phyloP scores from a whole-genome alignment of 2,888 invertebrate genomes.

The Cryptocephalus primarius region DNA sequence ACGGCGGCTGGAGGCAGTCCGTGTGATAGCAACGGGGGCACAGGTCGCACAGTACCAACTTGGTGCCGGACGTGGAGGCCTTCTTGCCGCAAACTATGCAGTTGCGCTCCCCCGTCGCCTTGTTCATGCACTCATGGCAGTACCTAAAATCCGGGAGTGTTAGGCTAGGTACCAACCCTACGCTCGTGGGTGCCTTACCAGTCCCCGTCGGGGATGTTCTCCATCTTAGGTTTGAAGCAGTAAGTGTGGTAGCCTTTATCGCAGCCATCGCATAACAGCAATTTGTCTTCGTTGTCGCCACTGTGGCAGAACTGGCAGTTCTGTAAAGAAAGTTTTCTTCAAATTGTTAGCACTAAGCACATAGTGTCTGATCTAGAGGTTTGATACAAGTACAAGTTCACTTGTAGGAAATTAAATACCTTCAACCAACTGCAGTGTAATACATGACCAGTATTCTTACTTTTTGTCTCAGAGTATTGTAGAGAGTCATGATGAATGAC shows the following conservation, averaged over 20 bases:
- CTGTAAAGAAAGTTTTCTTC: slow-evolving; percentile 42
- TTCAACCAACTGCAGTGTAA: too few species aligned
- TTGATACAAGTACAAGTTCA: too few species aligned
- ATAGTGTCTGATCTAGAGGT: too few species aligned
- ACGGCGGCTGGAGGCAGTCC: slow-evolving; percentile 83
- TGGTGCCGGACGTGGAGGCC: slow-evolving; percentile 38
- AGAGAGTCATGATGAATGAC: too few species aligned
- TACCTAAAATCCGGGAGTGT: slow-evolving; percentile 52
- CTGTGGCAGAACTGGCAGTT: slow-evolving; percentile 95
- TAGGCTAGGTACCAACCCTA: too few species aligned
- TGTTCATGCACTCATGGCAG: slow-evolving; percentile 91
- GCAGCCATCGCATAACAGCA: slow-evolving; percentile 93
- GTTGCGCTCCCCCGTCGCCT: slow-evolving; percentile 83
- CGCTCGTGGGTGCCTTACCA: slow-evolving; percentile 71
- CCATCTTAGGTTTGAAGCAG: slow-evolving; percentile 95
- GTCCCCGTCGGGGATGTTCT: slow-evolving; percentile 93
- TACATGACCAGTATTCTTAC: too few species aligned
- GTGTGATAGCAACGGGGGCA: slow-evolving; percentile 89
- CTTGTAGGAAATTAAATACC: too few species aligned
- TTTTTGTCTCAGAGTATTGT: too few species aligned
- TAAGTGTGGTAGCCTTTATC: slow-evolving; percentile 98
- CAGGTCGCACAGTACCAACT: slow-evolving; percentile 76
- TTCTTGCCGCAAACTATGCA: slow-evolving; percentile 89
- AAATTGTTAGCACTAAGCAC: not conserved
- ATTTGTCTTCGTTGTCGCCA: slow-evolving; percentile 91